A percentile compares a stretch with the other conserved stretches of the same genome.
Conservation (phyloP, 2,888 invertebrate species). For the Lucinisca nassula region DNA sequence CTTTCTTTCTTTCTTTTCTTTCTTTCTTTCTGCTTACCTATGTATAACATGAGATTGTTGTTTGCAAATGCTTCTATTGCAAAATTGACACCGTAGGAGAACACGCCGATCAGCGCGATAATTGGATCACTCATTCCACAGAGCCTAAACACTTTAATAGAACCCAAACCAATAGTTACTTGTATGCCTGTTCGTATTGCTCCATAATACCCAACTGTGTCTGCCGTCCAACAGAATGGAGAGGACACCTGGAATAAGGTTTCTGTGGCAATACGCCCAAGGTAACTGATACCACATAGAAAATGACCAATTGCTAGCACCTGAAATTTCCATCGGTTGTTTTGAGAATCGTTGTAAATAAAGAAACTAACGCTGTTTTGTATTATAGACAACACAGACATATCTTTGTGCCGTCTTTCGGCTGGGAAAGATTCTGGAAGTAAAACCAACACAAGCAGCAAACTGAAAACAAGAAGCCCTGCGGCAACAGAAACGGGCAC, state of each 20-base stretch:
- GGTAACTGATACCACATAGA: slow-evolving; percentile 45
- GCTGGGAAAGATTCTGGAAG: slow-evolving; percentile 59
- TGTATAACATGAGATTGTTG: slow-evolving; percentile 16
- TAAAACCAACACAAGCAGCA: slow-evolving; percentile 21
- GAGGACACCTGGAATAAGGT: slow-evolving; percentile 65
- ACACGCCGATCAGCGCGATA: slow-evolving; percentile 54
- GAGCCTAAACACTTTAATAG: background rate
- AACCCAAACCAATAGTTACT: slow-evolving; percentile 43
- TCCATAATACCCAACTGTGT: slow-evolving; percentile 61
- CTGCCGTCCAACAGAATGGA: slow-evolving; percentile 71
- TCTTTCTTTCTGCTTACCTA: no score
- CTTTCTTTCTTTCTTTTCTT: no score
- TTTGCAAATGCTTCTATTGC: slow-evolving; percentile 43
- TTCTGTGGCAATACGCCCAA: slow-evolving; percentile 44
- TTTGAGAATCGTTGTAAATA: slow-evolving; percentile 30
- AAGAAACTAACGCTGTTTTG: slow-evolving; percentile 52
- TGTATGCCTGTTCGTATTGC: slow-evolving; percentile 38
- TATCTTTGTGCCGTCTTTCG: slow-evolving; percentile 33
- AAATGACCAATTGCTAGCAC: slow-evolving; percentile 44
- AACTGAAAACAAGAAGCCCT: slow-evolving; percentile 24
- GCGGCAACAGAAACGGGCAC: slow-evolving; percentile 46
- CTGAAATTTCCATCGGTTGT: slow-evolving; percentile 61
- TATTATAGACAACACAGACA: slow-evolving; percentile 25
- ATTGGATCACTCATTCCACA: slow-evolving; percentile 31
- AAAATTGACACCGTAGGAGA: slow-evolving; percentile 46